A percentile compares a stretch with the other conserved stretches of the same genome.
Evolutionary conservation across 2,113 vertebrate species (phyloP).

Genomic region (Aspiorhynchus laticeps): DNA sequence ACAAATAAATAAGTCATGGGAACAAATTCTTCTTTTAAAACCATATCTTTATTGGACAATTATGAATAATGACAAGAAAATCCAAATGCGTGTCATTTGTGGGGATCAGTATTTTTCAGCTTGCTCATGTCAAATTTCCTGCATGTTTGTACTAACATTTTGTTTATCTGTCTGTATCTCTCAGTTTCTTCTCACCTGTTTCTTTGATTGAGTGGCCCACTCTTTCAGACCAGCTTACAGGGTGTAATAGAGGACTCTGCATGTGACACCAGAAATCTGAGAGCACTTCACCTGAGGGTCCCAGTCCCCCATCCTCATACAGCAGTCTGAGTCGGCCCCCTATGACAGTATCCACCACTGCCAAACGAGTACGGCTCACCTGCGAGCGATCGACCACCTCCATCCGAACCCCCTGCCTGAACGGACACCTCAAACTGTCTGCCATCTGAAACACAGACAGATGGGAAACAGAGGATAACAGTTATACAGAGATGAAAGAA

Average conservation of each 20-base stretch:
- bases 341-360: slow-evolving; percentile 82
- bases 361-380: slow-evolving; percentile 84
- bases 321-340: slow-evolving; percentile 90
- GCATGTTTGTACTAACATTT: background rate
- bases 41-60: background rate
- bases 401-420: slow-evolving; percentile 86
- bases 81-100: background rate
- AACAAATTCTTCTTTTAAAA: background rate
- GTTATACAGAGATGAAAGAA: background rate
- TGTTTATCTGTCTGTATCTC: background rate
- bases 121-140: background rate
- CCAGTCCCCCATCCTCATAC: slow-evolving; percentile 83
- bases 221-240: slow-evolving; percentile 88
- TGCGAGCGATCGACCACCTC: slow-evolving; percentile 91
- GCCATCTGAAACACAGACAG: slow-evolving; percentile 78
- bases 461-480: background rate
- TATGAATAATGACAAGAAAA: background rate
- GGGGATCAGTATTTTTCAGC: background rate
- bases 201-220: slow-evolving; percentile 87
- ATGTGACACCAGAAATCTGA: slow-evolving; percentile 95
- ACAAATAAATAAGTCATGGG: background rate
- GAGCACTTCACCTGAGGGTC: slow-evolving; percentile 59
- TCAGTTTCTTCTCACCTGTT: slow-evolving; percentile 66
- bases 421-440: slow-evolving; percentile 85
- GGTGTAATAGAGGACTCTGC: slow-evolving; percentile 91